phyloP scores from a whole-genome alignment of 2,888 invertebrate species.

The Notodonta dromedarius region DNA sequence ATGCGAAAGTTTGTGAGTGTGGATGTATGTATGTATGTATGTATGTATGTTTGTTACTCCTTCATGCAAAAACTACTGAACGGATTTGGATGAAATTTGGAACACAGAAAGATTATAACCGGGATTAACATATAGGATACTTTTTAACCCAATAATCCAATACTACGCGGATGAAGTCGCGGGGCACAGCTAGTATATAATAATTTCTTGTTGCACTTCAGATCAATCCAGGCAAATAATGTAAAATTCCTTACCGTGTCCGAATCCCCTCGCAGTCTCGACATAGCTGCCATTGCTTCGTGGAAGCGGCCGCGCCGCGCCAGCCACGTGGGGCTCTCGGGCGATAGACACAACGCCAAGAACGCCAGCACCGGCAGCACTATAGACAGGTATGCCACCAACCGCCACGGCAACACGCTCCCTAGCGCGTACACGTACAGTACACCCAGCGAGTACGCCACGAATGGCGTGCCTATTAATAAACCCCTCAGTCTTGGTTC shows the following conservation, averaged over 20 bases:
- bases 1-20: too few species aligned
- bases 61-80: too few species aligned
- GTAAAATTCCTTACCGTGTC: conserved; percentile 73
- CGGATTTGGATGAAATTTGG: too few species aligned
- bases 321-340: conserved; percentile 91
- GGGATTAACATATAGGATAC: too few species aligned
- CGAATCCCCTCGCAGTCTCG: conserved; percentile 85
- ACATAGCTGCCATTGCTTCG: conserved; percentile 83
- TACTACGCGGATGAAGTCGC: too few species aligned
- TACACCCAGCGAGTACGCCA: conserved; percentile 90
- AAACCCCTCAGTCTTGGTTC: conserved; percentile 88
- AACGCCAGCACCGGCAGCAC: conserved; percentile 85
- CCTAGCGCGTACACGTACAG: conserved; percentile 89
- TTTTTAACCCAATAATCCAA: too few species aligned
- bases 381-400: conserved; percentile 86
- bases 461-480: conserved; percentile 88
- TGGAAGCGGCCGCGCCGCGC: conserved; percentile 85
- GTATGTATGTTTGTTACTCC: too few species aligned
- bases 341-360: conserved; percentile 86
- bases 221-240: background rate
- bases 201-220: too few species aligned
- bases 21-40: too few species aligned
- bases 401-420: conserved; percentile 87
- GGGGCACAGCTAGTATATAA: too few species aligned
- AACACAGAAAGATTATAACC: too few species aligned